Conservation (phyloP, 2,113 vertebrate genomes). For the Acinonyx jubatus region DNA sequence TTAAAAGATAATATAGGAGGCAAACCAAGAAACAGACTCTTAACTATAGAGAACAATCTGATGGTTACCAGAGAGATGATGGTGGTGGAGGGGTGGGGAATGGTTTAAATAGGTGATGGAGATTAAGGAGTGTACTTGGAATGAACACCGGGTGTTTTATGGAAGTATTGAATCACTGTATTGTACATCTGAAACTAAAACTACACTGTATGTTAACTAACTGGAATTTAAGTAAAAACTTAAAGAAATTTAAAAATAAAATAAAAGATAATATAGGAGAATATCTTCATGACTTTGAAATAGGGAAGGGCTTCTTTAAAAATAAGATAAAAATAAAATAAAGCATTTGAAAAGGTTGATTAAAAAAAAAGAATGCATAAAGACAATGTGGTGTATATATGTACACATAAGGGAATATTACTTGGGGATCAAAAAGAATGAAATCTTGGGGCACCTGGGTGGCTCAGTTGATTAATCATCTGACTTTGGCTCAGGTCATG, state of each 20-base stretch:
- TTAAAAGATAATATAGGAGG: background rate
- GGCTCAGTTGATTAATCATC: no score
- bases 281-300: background rate
- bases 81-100: background rate
- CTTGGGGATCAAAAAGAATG: no score
- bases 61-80: background rate
- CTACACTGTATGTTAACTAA: background rate
- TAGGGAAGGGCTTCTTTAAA: background rate
- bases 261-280: background rate
- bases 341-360: background rate
- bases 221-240: background rate
- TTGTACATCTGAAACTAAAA: background rate
- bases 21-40: background rate
- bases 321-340: background rate
- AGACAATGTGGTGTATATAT: no score
- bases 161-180: background rate
- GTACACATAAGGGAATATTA: no score
- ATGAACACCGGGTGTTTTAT: background rate
- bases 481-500: no score
- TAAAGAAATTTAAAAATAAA: background rate
- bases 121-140: background rate
- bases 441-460: no score
- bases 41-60: background rate
- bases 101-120: background rate
- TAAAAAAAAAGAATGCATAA: no score